Base-by-base conservation (phyloP, 2,113 vertebrate species). In the Phalacrocorax pelagicus region DNA sequence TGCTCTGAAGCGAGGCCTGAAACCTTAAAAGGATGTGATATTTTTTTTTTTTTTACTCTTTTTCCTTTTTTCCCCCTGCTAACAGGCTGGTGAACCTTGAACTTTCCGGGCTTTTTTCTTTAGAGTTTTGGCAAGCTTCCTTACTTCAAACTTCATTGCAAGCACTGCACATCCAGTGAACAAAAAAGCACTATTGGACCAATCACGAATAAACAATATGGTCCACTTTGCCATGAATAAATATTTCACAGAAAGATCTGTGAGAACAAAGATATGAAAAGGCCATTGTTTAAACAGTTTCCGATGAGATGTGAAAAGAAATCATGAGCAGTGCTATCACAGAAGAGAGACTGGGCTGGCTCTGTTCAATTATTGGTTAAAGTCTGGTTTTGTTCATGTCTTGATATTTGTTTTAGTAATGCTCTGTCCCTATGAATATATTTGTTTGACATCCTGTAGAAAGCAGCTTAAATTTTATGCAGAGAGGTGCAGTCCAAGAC, bases 351-450 rank as follows among this genome's bases (percentile, higher is more conserved):
- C 24, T 73, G 55, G 51, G 47, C 30, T 62, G 62, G 4, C 32
- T 86, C 47, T 42, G 22, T 80, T 90, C 59, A 54, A 3, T 83
- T 58, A 18, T 36, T 81, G n/a, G 20, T 86, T 77, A 9, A 92
- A 75, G 27, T 78, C 67, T 83, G 40, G 0, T 47, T 74, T 69
- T 86, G 18, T 88, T 80, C 66, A 20, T 87, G 36, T 55, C 54
- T 88, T 93, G 70, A 21, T 93, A 91, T 75, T 94, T 94, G 46
- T 90, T 96, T 92, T 65, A 57, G 46, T 38, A 69, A 70, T 66
- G 34, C 30, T 73, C 34, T 77, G 10, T 82, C 27, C 36, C 58
- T 73, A 34, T 42, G 49, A 71, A 62, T 54, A 23, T 67, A 71
- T 81, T 83, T 80, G 38, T 84, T 92, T 90, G 78, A 49, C 74